Evolutionary conservation across 1,140 invertebrate genomes (phyloP).

Genomic region (Papilio polytes): DNA sequence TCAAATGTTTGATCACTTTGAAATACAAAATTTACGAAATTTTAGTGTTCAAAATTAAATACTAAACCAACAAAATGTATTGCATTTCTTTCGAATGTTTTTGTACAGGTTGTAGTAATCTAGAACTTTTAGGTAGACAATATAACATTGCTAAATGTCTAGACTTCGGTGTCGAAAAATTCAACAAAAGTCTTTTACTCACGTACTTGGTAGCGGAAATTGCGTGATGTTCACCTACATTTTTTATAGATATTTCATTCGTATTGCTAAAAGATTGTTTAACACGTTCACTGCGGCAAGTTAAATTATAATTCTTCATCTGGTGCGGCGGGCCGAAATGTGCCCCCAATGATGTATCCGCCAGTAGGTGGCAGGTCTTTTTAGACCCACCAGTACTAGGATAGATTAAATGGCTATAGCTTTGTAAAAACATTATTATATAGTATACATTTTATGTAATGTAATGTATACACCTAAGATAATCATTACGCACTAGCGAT

Average conservation of each 20-base stretch:
- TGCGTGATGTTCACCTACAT: background rate
- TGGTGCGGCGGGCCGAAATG: no score
- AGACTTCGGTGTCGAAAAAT: constrained; percentile 9
- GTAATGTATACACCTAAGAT: no score
- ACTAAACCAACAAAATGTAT: background rate
- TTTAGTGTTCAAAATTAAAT: constrained; percentile 6
- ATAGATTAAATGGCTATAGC: no score
- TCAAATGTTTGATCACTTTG: background rate
- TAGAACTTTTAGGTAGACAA: background rate
- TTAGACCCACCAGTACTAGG: no score
- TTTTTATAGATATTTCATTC: background rate
- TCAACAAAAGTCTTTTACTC: background rate
- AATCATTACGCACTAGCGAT: no score
- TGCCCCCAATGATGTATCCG: no score
- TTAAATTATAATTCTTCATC: no score
- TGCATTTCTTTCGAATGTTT: background rate
- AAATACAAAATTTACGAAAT: constrained; percentile 12
- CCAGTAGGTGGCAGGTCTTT: no score
- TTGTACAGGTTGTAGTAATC: background rate
- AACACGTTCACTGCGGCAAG: no score
- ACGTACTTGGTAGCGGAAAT: background rate
- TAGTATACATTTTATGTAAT: no score
- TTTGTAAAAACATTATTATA: no score
- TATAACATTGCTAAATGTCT: constrained; percentile 13
- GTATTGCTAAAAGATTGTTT: no score